A percentile compares a stretch with the other conserved stretches of the same genome.
Conservation (phyloP, 1,140 invertebrate species). For the Melanaphis sacchari region DNA sequence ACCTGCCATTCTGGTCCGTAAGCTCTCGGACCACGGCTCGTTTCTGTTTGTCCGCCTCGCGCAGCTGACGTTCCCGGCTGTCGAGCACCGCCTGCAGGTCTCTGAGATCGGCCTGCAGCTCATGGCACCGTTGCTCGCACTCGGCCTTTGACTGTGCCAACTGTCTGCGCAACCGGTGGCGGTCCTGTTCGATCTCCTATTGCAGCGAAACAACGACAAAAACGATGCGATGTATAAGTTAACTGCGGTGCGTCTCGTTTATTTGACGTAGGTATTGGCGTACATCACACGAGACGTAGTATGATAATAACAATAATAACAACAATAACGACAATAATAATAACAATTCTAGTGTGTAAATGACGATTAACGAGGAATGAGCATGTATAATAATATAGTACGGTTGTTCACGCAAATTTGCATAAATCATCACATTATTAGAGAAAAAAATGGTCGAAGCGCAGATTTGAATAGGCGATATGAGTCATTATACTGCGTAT, state of each 20-base stretch:
- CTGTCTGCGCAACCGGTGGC: constrained; percentile 83
- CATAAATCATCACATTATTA: not conserved
- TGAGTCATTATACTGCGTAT: too few species aligned
- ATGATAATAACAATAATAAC: too few species aligned
- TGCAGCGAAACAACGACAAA: not conserved
- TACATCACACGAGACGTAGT: too few species aligned
- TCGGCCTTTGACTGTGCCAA: constrained; percentile 85
- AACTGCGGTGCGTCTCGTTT: not conserved
- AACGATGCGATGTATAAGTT: not conserved
- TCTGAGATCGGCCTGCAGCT: constrained; percentile 86
- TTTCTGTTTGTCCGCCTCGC: constrained; percentile 81
- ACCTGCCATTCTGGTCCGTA: constrained; percentile 87
- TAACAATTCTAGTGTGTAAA: not conserved
- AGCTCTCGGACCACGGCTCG: constrained; percentile 82
- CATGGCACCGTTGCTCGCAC: constrained; percentile 85
- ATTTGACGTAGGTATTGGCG: not conserved
- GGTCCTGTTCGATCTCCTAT: constrained; percentile 92
- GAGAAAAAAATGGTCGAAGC: not conserved
- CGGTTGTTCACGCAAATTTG: not conserved
- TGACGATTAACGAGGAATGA: not conserved
- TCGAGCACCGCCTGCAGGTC: constrained; percentile 71
- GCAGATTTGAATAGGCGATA: not conserved
- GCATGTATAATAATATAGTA: not conserved
- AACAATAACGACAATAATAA: too few species aligned
- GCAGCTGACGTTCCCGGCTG: constrained; percentile 70